phyloP scores from a whole-genome alignment of 2,797 vertebrate genomes.

The Myotis pilosus region DNA sequence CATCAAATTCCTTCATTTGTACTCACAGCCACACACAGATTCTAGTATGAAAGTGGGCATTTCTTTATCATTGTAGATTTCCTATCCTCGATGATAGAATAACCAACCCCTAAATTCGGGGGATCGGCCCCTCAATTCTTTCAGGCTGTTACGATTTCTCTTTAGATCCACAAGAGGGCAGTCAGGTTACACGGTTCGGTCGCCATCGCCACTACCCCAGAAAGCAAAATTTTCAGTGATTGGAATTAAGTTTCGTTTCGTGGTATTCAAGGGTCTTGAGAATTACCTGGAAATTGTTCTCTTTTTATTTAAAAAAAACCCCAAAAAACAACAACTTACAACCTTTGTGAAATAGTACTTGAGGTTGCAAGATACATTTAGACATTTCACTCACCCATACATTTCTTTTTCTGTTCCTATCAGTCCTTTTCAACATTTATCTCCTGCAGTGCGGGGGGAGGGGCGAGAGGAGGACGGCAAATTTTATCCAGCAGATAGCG shows the following conservation, averaged over 20 bases:
- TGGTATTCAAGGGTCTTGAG: constrained; percentile 66
- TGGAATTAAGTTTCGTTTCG: constrained; percentile 79
- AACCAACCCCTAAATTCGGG: neutral
- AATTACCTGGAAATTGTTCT: constrained; percentile 75
- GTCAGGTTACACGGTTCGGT: constrained; percentile 77
- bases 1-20: neutral
- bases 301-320: constrained; percentile 49
- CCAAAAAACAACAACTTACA: neutral
- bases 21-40: neutral
- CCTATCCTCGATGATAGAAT: neutral
- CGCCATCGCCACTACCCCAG: neutral
- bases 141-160: constrained; percentile 62
- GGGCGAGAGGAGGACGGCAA: too few relatives aligned
- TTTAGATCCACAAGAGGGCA: constrained; percentile 85
- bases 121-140: neutral
- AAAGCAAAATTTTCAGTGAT: constrained; percentile 58
- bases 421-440: neutral
- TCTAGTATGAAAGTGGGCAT: neutral
- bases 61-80: neutral
- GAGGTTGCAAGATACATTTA: neutral
- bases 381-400: neutral
- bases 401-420: neutral
- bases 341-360: constrained; percentile 8
- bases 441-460: neutral
- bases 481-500: neutral